Base-by-base conservation (phyloP, 2,113 vertebrate genomes). In the Grantiella picta region DNA sequence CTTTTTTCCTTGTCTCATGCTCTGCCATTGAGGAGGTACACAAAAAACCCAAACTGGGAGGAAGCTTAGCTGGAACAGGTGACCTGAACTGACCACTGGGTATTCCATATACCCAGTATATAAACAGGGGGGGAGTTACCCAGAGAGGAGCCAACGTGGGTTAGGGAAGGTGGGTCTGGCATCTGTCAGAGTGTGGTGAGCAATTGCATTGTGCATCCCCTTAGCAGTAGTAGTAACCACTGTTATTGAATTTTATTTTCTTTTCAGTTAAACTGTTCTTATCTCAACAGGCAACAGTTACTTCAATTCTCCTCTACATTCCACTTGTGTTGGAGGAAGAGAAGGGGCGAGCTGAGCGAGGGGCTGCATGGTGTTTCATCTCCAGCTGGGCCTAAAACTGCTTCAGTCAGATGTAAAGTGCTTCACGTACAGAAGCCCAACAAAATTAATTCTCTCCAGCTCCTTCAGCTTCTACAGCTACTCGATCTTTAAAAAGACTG, bases 291-390 rank as follows among this genome's bases (percentile, higher is more conserved):
- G 31, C 4, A 21, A 9, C 21, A 35, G 19, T 49, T 57, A 13
- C 29, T 35, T 59, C 31, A 35, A 6, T 50, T 50, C 25, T 85
- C 29, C 25, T 66, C 9, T 21, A 31, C 36, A 18, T 31, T 52
- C 21, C 14, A 21, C 31, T 14, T 1, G 0, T 12, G 7, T 3
- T 35, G 44, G 21, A 50, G 13, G 36, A 50, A 50, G 61, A 31
- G 44, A 57, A 42, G 17, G 36, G 21, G 27, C 44, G 17, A 27
- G 9, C 5, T 68, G 52, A 44, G 8, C 0, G 0, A 44, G 12
- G 16, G 12, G 13, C 31, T 66, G 16, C 0, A 0, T 42, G 25
- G 25, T 27, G 14, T 50, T 59, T 18, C 21, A 15, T 36, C 17
- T 59, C 14, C 44, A 66, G 25, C 31, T 66, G 44, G 31, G 22